Evolutionary conservation across 2,113 vertebrate genomes (phyloP).

Genomic region (Calyptommatus sinebrachiatus): DNA sequence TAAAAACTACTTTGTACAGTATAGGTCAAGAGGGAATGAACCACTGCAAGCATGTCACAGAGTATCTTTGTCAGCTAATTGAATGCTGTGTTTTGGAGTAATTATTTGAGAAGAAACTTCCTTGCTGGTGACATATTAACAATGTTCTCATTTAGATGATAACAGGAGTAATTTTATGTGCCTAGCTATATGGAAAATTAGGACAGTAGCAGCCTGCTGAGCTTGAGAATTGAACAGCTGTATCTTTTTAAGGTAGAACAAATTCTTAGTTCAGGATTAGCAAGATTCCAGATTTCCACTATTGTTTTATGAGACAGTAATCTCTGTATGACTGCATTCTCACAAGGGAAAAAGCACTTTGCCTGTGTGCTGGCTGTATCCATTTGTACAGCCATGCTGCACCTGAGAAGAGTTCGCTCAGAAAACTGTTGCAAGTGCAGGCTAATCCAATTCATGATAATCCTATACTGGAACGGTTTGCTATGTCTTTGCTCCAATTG

Average conservation of each 20-base stretch:
- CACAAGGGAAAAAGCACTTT: too few relatives aligned
- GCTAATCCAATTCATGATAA: too few relatives aligned
- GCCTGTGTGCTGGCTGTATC: too few relatives aligned
- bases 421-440: too few relatives aligned
- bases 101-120: background rate
- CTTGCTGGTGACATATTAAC: background rate
- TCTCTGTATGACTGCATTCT: background rate
- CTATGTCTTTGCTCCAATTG: too few relatives aligned
- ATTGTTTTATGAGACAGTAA: background rate
- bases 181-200: conserved; percentile 1
- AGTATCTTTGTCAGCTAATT: background rate
- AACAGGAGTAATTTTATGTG: background rate
- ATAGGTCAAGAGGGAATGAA: background rate
- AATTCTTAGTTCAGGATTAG: background rate
- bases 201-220: conserved; percentile 2
- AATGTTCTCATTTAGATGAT: conserved; percentile 3
- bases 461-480: too few relatives aligned
- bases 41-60: background rate
- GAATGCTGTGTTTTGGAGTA: background rate
- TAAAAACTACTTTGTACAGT: background rate
- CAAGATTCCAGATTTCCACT: background rate
- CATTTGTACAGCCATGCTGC: too few relatives aligned
- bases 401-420: too few relatives aligned
- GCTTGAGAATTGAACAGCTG: background rate
- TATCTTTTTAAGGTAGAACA: background rate